Evolutionary conservation across 2,113 vertebrate genomes (phyloP), one percentile per base, ranked within the genome.

Genomic region (Eulemur macaco): DNA sequence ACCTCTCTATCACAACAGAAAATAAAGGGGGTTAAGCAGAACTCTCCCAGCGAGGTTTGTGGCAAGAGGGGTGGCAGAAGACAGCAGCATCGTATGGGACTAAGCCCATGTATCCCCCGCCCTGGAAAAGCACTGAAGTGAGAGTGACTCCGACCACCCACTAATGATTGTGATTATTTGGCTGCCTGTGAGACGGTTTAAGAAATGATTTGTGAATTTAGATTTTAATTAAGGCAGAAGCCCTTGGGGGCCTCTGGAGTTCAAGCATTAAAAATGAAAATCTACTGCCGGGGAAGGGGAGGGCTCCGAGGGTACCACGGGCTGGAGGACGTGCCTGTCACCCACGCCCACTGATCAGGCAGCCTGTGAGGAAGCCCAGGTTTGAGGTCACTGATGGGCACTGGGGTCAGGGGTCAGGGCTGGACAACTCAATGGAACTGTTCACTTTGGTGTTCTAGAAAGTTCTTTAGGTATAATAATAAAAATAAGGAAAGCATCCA

Each of bases 131-230:
- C 96, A 97, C 97, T 93, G 90, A 87, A 92, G 87, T 94, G 91
- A 90, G 97, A 98, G 94, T 84, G 77, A 97, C 95, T 98, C 98
- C 86, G 39, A 97, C 96, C 86, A 89, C 95, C 92, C 83, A n/a
- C 97, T 97, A 96, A 95, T 96, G 97, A 98, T 86, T 45, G 15
- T 92, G 98, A 98, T 97, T 98, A 98, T 96, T 77, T 97, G 96
- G 77, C 97, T 98, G 96, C 98, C 98, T 98, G 93, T 96, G 97
- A 97, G 98, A 98, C 21, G 25, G 97, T 96, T 98, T 98, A 98
- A 98, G 97, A 97, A 98, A 98, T 98, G 68, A 98, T 98, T 98
- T 98, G 98, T 98, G 98, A 98, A 97, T 98, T 98, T 98, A 98
- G 98, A 98, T 98, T 98, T 98, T 98, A 98, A 99, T 98, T 98